Evolutionary conservation across 2,888 invertebrate genomes (phyloP), one percentile per base, ranked within the genome.

Genomic region (Nemurella pictetii): DNA sequence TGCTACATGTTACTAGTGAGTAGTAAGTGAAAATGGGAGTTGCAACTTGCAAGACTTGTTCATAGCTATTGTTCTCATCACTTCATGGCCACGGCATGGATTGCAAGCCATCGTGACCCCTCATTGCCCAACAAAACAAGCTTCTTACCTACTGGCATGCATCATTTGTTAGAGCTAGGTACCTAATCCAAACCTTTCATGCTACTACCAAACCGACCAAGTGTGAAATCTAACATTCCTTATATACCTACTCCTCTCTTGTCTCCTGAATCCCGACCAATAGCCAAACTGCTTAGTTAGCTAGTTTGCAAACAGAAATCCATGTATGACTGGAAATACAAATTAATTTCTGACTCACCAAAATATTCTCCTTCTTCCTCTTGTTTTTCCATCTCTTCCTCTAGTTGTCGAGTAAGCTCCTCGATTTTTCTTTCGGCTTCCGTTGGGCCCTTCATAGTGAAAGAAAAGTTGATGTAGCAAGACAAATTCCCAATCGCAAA

Each of bases 281-380:
- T 55, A 55, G 20, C 15, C 55, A 55, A 55, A 1, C 20, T 55
- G 55, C 55, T 20, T 15, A 7, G 55, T 12, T 12, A 55, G 12
- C 55, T 55, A 7, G 20, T 55, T 55, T 20, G n/a, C n/a, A n/a
- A n/a, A n/a, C 20, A 55, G 55, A 55, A 55, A 55, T 3, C 55
- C n/a, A n/a, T n/a, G n/a, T n/a, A n/a, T n/a, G n/a, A n/a, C n/a
- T n/a, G n/a, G n/a, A n/a, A n/a, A n/a, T n/a, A n/a, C 9, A 55
- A 55, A 7, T n/a, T n/a, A n/a, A 35, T 35, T 35, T 4, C 35
- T 35, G 35, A 88, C 92, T 92, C 91, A 97, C 98, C 98, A 92
- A 98, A 98, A 91, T 98, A 98, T 92, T 98, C 98, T 88, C 98
- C 98, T 90, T 97, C 96, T 88, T 97, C 97, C 91, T 97, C 97